Evolutionary conservation across 2,797 vertebrate genomes (phyloP).

Genomic region (Fistularia commersonii): DNA sequence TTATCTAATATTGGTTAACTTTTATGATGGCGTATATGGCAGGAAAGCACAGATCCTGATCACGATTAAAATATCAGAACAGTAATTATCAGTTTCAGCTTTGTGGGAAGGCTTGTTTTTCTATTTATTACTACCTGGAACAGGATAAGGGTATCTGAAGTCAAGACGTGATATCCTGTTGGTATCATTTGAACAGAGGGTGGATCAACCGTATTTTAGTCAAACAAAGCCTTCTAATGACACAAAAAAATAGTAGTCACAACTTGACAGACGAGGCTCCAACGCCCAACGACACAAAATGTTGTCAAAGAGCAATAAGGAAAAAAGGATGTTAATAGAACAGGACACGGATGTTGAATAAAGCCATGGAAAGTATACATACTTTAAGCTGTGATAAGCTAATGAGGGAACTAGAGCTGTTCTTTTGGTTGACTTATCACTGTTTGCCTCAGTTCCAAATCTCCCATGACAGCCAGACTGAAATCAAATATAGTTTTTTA

Average conservation of each 20-base stretch:
- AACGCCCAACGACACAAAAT: slow-evolving; percentile 63
- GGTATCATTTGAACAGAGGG: slow-evolving; percentile 70
- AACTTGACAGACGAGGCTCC: slow-evolving; percentile 54
- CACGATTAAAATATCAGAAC: slow-evolving; percentile 49
- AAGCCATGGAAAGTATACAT: slow-evolving; percentile 55
- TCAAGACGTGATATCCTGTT: slow-evolving; percentile 61
- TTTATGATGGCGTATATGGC: slow-evolving; percentile 51
- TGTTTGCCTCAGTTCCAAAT: slow-evolving; percentile 59
- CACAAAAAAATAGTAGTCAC: slow-evolving; percentile 56
- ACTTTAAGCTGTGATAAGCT: slow-evolving; percentile 56
- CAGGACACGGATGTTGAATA: slow-evolving; percentile 73
- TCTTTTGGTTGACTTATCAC: slow-evolving; percentile 55
- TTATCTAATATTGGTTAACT: slow-evolving; percentile 56
- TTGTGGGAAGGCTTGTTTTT: slow-evolving; percentile 55
- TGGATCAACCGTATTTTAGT: slow-evolving; percentile 66
- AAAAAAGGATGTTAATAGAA: slow-evolving; percentile 69
- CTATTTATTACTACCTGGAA: slow-evolving; percentile 63
- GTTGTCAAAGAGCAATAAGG: slow-evolving; percentile 65
- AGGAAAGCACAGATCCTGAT: slow-evolving; percentile 31
- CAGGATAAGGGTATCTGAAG: slow-evolving; percentile 69
- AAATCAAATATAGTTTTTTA: slow-evolving; percentile 56
- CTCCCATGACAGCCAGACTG: slow-evolving; percentile 48
- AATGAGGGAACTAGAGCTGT: slow-evolving; percentile 46
- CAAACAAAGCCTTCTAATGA: slow-evolving; percentile 70
- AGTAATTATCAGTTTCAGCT: slow-evolving; percentile 50